Evolutionary conservation across 2,888 invertebrate genomes (phyloP).

Genomic region (Electrophaes corylata): DNA sequence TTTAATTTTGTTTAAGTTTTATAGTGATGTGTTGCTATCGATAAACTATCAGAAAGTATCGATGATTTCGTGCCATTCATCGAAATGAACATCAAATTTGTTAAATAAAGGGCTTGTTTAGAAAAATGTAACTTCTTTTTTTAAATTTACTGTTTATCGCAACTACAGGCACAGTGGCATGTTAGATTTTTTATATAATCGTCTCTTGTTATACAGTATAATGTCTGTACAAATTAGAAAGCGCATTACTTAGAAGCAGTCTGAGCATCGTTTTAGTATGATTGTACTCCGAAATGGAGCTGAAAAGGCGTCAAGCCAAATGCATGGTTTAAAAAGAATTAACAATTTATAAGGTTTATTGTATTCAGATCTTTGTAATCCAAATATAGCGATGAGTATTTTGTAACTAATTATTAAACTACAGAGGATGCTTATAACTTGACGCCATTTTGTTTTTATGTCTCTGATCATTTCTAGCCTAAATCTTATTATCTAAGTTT

Average conservation of each 20-base stretch:
- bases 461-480: slow-evolving; percentile 38
- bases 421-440: slow-evolving; percentile 29
- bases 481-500: slow-evolving; percentile 38
- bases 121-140: no score
- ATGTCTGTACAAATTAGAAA: slow-evolving; percentile 44
- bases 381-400: slow-evolving; percentile 34
- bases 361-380: slow-evolving; percentile 29
- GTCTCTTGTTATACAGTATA: slow-evolving; percentile 26
- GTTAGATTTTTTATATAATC: slow-evolving; percentile 14
- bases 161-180: slow-evolving; percentile 34
- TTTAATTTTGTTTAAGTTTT: background rate
- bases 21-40: slow-evolving; percentile 22
- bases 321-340: background rate
- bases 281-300: slow-evolving; percentile 44
- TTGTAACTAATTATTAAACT: slow-evolving; percentile 23
- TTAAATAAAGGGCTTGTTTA: background rate
- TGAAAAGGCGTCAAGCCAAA: slow-evolving; percentile 33
- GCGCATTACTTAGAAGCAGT: slow-evolving; percentile 53
- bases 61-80: slow-evolving; percentile 10
- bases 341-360: slow-evolving; percentile 1
- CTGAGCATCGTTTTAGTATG: slow-evolving; percentile 43
- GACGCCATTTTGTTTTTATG: slow-evolving; percentile 33
- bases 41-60: slow-evolving; percentile 20
- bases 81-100: background rate
- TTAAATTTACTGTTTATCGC: slow-evolving; percentile 1